phyloP scores from a whole-genome alignment of 2,113 vertebrate genomes.

The Nasalis larvatus region DNA sequence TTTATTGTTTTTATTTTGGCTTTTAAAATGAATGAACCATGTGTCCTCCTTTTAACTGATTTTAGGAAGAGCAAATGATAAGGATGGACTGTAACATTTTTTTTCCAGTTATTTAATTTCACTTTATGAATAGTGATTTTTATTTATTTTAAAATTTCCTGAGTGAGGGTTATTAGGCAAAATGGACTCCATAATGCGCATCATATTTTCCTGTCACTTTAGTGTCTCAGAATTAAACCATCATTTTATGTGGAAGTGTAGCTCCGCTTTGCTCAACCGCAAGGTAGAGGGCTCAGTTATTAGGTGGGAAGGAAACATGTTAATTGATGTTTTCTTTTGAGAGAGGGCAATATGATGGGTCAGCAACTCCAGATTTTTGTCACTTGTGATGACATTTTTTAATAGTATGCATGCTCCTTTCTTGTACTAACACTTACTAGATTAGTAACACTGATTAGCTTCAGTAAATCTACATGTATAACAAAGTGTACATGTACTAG shows the following conservation, averaged over 20 bases:
- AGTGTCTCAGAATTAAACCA: constrained; percentile 71
- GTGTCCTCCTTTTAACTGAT: constrained; percentile 3
- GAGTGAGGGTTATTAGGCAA: constrained; percentile 58
- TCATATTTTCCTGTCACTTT: constrained; percentile 70
- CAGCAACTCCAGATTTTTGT: neutral
- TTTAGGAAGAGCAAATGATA: constrained; percentile 51
- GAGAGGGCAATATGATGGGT: neutral
- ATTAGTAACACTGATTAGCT: neutral
- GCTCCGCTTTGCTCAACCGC: constrained; percentile 53
- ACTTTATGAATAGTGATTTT: neutral
- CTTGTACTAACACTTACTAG: neutral
- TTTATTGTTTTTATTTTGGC: constrained; percentile 53
- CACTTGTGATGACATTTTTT: neutral
- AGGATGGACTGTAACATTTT: constrained; percentile 3
- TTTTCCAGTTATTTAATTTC: constrained; percentile 42
- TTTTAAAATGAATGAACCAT: constrained; percentile 33
- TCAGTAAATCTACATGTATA: neutral
- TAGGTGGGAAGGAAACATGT: neutral
- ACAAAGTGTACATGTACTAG: neutral
- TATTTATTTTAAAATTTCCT: constrained; percentile 20
- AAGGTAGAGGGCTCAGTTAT: neutral
- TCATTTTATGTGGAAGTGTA: neutral
- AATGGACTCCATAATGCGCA: constrained; percentile 62
- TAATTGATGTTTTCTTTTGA: neutral
- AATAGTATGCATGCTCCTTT: neutral